phyloP scores from a whole-genome alignment of 2,888 invertebrate genomes.

The Andricus curvator region DNA sequence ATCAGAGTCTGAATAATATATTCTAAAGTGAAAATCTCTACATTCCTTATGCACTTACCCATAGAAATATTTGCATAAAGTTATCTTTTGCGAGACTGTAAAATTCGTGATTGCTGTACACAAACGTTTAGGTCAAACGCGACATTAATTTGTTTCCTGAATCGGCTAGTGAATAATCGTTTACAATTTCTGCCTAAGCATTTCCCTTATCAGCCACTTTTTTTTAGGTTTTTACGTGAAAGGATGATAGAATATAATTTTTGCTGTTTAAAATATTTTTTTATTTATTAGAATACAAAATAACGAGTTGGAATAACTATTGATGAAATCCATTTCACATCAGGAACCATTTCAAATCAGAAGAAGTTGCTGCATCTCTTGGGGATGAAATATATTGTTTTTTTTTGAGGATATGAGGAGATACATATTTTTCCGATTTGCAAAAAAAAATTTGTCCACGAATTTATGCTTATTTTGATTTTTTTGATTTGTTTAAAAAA shows the following conservation, averaged over 20 bases:
- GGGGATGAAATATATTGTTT: no score
- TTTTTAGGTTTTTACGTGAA: not conserved
- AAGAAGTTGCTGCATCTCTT: no score
- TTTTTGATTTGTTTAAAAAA: no score
- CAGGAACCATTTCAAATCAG: no score
- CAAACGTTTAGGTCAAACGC: not conserved
- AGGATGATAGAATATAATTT: not conserved
- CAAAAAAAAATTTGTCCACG: no score
- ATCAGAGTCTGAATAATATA: conserved; percentile 30
- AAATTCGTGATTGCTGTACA: conserved; percentile 24
- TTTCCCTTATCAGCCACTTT: not conserved
- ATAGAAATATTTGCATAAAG: conserved; percentile 30
- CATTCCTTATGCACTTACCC: conserved; percentile 18
- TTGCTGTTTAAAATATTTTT: not conserved
- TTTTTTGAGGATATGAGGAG: no score
- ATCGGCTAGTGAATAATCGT: not conserved
- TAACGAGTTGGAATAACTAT: no score
- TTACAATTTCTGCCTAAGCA: not conserved
- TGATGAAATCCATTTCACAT: no score
- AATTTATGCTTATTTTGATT: no score
- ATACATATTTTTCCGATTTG: not conserved
- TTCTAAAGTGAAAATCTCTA: conserved; percentile 13
- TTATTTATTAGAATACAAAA: no score
- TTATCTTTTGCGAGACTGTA: conserved; percentile 14
- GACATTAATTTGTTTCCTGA: conserved; percentile 31